These are phyloP conservation scores for Drosophila eohydei DNA, from an alignment of 2,888 invertebrate genomes.

Conservation along the genomic window DNA sequence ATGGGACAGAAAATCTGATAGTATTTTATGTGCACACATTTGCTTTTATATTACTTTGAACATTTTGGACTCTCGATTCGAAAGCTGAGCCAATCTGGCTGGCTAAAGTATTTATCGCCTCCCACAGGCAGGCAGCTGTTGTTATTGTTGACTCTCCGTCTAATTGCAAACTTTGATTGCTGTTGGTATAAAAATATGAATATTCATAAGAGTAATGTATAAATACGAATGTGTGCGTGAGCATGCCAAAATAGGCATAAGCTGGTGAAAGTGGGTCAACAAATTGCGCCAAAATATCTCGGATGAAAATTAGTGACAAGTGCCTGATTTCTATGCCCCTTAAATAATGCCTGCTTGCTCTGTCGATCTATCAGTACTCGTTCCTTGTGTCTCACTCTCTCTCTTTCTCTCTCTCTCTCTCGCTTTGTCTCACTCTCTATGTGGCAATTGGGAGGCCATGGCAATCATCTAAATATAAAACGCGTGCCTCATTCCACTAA, in stretches of 20 bases:
- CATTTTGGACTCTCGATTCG: constrained; percentile 22
- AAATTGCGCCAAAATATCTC: constrained; percentile 44
- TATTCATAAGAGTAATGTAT: constrained; percentile 52
- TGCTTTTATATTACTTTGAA: not conserved
- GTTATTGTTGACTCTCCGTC: constrained; percentile 42
- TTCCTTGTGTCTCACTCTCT: not conserved
- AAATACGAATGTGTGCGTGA: not conserved
- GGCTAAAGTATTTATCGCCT: constrained; percentile 38
- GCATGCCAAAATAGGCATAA: constrained; percentile 71
- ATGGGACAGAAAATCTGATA: constrained; percentile 49
- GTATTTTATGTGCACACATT: constrained; percentile 1
- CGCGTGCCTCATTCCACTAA: constrained; percentile 77
- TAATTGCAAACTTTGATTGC: constrained; percentile 61
- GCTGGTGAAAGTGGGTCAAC: constrained; percentile 79
- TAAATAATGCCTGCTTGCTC: constrained; percentile 4
- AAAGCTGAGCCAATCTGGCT: constrained; percentile 54
- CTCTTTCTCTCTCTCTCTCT: not conserved
- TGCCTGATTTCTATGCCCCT: constrained; percentile 27
- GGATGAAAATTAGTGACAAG: constrained; percentile 44
- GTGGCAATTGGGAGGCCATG: constrained; percentile 50
- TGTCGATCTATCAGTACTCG: not conserved
- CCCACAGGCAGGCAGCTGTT: constrained; percentile 43
- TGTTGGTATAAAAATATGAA: constrained; percentile 44
- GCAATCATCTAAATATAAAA: constrained; percentile 77
- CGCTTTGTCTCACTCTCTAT: constrained; percentile 9